phyloP scores from a whole-genome alignment of 2,113 vertebrate genomes.

The Fulica atra region DNA sequence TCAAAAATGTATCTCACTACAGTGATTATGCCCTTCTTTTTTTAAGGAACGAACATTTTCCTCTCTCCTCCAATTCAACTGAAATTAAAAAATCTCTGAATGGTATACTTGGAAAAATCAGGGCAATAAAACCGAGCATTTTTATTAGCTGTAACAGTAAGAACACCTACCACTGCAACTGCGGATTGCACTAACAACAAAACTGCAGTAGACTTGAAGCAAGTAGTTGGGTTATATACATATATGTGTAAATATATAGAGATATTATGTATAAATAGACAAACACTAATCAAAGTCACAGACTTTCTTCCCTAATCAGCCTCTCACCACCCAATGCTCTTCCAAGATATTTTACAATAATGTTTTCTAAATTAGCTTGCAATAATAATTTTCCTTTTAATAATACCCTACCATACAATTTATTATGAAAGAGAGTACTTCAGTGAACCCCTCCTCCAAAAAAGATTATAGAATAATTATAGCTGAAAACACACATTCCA shows the following conservation, averaged over 20 bases:
- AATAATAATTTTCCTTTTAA: not conserved
- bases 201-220: not conserved
- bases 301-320: not conserved
- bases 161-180: not conserved
- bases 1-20: not conserved
- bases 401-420: not conserved
- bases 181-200: not conserved
- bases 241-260: too few species aligned
- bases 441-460: accelerated
- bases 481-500: not conserved
- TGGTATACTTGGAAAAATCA: not conserved
- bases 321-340: not conserved
- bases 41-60: not conserved
- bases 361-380: not conserved
- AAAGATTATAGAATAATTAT: not conserved
- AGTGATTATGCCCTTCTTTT: not conserved
- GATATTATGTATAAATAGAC: too few species aligned
- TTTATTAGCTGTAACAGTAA: not conserved
- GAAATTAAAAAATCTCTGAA: not conserved
- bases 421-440: not conserved
- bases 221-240: not conserved
- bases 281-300: not conserved
- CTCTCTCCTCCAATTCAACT: not conserved
- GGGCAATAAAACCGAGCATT: not conserved
- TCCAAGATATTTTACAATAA: not conserved